Percentiles rank a stretch among this genome's conserved stretches.
Conservation (phyloP, 1,140 invertebrate genomes). For the Thaumatotibia leucotreta region DNA sequence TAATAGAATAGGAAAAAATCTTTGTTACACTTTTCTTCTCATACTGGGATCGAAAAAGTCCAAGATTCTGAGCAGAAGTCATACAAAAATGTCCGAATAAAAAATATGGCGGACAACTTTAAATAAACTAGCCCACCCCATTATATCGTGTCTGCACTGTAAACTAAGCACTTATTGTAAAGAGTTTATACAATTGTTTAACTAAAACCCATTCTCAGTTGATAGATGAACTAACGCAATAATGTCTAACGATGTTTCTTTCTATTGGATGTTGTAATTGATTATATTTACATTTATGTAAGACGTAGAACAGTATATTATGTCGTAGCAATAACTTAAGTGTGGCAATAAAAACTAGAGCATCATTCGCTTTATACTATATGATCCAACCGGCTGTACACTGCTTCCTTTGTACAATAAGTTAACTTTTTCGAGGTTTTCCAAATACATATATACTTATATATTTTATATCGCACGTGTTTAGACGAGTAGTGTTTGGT, state of each 20-base stretch:
- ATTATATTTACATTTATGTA: constrained; percentile 69
- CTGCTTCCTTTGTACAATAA: constrained; percentile 64
- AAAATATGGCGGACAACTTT: no score
- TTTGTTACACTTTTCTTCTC: no score
- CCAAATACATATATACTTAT: constrained; percentile 61
- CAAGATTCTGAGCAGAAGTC: no score
- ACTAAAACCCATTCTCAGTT: constrained; percentile 51
- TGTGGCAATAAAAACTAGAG: constrained; percentile 71
- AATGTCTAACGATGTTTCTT: constrained; percentile 67
- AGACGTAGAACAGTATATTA: constrained; percentile 60
- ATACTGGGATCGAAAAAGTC: no score
- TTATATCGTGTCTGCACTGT: constrained; percentile 42
- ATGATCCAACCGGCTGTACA: constrained; percentile 50
- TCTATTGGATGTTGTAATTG: constrained; percentile 69
- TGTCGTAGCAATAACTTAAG: constrained; percentile 74
- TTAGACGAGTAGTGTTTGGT: constrained; percentile 32
- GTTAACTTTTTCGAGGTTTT: constrained; percentile 67
- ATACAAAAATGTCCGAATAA: no score
- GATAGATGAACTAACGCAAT: constrained; percentile 63
- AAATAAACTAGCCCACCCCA: no score
- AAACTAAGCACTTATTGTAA: constrained; percentile 35
- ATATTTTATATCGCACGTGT: constrained; percentile 48
- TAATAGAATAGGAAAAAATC: no score
- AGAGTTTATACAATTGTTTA: constrained; percentile 38
- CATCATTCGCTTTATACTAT: constrained; percentile 58